Base-by-base conservation (phyloP, 2,888 invertebrate genomes). In the Caenorhabditis becei region DNA sequence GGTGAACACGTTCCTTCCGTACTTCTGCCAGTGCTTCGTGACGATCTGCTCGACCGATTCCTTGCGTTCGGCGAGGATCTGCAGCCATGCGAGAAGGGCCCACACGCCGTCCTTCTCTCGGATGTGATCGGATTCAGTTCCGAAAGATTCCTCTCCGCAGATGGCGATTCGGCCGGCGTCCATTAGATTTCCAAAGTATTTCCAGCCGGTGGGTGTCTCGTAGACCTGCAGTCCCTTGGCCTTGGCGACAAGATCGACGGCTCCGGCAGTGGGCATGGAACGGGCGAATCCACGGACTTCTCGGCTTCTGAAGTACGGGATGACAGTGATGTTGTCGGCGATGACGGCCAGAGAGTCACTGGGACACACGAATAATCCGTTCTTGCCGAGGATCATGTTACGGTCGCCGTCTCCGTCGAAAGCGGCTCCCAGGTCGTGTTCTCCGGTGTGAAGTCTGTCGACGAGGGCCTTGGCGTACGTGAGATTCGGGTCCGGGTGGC, bases 331-430 rank as follows among this genome's bases (percentile, higher is more conserved):
- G 92, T 97, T 95, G 91, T 95, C 95, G 4, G 97, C 98, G 80
- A 99, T 94, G 3, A 96, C 96, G 0, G 99, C 99, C 87, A 99
- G 93, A 11, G 97, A 95, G 91, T 99, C 99, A 66, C 96, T 97
- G 0, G 99, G 99, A 0, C 96, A 97, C 16, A 99, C 97, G 93
- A 99, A 99, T 93, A 99, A 98, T 3, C 96, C 97, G 80, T 94
- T 94, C 90, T 95, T 94, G 11, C 99, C 99, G 70, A 99, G 94
- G 88, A 99, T 96, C 99, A 97, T 97, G 93, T 97, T 97, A 77
- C 97, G 94, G 92, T 97, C 97, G 80, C 99, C 99, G 92, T 99
- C 99, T 0, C 99, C 99, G 93, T 99, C 99, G 92, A 99, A 99
- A 23, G 99, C 99, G 0, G 97, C 97, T 11, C 99, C 99, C 88